Evolutionary conservation across 2,797 vertebrate genomes (phyloP).

Genomic region (Syndactyla subalaris): DNA sequence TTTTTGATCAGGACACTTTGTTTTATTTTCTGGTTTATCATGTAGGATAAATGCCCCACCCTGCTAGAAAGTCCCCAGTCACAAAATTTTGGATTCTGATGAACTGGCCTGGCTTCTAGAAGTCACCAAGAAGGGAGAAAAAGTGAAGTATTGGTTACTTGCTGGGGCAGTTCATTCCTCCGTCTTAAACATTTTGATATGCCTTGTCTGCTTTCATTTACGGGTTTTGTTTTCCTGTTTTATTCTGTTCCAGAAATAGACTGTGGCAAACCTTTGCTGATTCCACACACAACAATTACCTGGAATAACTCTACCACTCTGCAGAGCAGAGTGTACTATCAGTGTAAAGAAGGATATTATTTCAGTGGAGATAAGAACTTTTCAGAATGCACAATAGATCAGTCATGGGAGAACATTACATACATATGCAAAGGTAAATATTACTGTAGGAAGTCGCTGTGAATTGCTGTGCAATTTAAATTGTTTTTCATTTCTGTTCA

Average conservation of each 20-base stretch:
- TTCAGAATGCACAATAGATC: slow-evolving; percentile 79
- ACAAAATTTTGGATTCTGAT: not conserved
- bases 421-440: slow-evolving; percentile 81
- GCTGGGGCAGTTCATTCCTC: not conserved
- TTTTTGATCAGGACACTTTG: not conserved
- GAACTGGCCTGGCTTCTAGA: not conserved
- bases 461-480: not conserved
- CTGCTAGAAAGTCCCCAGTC: not conserved
- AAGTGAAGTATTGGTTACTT: not conserved
- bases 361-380: slow-evolving; percentile 71
- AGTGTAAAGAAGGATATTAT: slow-evolving; percentile 81
- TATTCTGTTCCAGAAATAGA: slow-evolving; percentile 78
- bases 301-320: slow-evolving; percentile 76
- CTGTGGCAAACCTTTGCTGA: slow-evolving; percentile 80
- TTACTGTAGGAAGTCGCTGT: not conserved
- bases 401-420: slow-evolving; percentile 80
- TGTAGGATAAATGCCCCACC: not conserved
- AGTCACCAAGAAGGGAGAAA: not conserved
- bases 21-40: not conserved
- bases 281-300: slow-evolving; percentile 75
- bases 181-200: not conserved
- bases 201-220: not conserved
- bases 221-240: not conserved
- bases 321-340: slow-evolving; percentile 77
- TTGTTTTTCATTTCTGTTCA: not conserved